A percentile compares a stretch with the other conserved stretches of the same genome.
These are phyloP conservation scores for Yponomeuta malinellus DNA, from an alignment of 2,888 invertebrate species.

Conservation along the genomic window DNA sequence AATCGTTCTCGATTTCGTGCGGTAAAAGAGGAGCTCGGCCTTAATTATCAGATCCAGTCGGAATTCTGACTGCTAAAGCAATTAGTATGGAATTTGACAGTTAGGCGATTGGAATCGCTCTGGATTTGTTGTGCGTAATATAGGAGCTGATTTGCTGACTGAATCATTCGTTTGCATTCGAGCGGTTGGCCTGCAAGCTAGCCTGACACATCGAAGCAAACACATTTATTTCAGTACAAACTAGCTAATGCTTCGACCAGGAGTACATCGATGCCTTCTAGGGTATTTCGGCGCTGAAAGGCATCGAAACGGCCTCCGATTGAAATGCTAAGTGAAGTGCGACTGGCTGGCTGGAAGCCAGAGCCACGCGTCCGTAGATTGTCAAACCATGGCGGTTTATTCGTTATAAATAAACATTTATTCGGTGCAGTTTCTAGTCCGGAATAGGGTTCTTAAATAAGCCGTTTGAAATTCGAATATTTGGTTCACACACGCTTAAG, in stretches of 20 bases:
- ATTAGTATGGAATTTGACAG: too few relatives aligned
- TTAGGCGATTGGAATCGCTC: too few relatives aligned
- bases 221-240: not conserved
- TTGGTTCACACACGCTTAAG: not conserved
- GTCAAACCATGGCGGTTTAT: not conserved
- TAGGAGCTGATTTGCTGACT: too few relatives aligned
- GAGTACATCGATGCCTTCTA: not conserved
- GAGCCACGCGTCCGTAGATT: not conserved
- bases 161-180: too few relatives aligned
- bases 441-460: not conserved
- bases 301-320: not conserved
- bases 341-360: not conserved
- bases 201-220: too few relatives aligned
- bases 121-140: too few relatives aligned
- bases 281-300: not conserved
- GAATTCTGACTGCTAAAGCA: too few relatives aligned
- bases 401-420: not conserved
- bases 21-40: too few relatives aligned
- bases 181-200: too few relatives aligned
- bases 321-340: slow-evolving; percentile 3
- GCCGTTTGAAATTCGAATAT: not conserved
- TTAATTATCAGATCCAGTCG: too few relatives aligned
- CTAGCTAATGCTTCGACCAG: not conserved
- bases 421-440: not conserved
- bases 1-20: too few relatives aligned